Base-by-base conservation (phyloP, 2,797 vertebrate genomes). In the Atherinosoma microstoma region DNA sequence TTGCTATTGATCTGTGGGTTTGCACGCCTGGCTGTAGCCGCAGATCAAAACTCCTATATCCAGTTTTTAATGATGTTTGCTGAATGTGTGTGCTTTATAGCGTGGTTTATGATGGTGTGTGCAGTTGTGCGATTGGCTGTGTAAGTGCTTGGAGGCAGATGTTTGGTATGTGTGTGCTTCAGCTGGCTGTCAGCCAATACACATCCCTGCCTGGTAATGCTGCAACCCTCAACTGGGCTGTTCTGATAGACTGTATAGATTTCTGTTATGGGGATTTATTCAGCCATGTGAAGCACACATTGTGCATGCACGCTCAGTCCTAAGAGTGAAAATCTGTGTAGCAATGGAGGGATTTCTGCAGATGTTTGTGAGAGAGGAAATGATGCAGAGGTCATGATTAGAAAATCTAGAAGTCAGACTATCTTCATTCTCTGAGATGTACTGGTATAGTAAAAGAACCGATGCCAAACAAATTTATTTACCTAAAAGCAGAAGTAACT, bases 401-500 rank as follows among this genome's bases (percentile, higher is more conserved):
- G 36, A 36, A 49, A 0, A 16, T 18, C 10, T 13, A 45, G 34
- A 71, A 70, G 47, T 42, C 5, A 40, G 30, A 53, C 73, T 79
- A 11, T 32, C 30, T 24, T 49, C 6, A 4, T 45, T 27, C 3
- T 8, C 27, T 18, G 29, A 67, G 6, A 6, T 32, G 10, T 18
- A 11, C 4, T 57, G 27, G 4, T 1, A 32, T 6, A 16, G 36
- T 40, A 29, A 58, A 57, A 7, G 12, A n/a, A 27, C 32, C 4
- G 4, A 47, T 49, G 1, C 20, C 38, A 18, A 42, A 24, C 5
- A 15, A 35, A 4, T 11, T 3, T 9, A 36, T 62, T 67, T 15
- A 58, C 64, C 53, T 51, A 64, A 89, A 92, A 91, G 88, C 76
- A 91, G 91, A 92, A 92, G 90, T 88, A 79, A 65, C 73, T 27